A percentile compares a stretch with the other conserved stretches of the same genome.
phyloP scores from a whole-genome alignment of 2,797 vertebrate species.

The Premnoplex brunnescens region DNA sequence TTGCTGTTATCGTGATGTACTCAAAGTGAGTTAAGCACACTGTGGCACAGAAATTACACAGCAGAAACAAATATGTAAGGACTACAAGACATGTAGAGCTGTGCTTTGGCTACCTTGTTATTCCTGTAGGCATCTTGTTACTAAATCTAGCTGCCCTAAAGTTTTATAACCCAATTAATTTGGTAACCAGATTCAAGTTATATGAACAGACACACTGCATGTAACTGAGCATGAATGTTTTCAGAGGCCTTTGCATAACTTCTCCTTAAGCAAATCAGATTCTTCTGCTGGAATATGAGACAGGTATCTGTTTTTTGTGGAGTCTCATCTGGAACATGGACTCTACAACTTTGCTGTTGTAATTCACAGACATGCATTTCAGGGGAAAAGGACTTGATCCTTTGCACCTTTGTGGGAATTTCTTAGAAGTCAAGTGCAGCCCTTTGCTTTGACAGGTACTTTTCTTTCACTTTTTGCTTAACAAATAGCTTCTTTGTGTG shows the following conservation, averaged over 20 bases:
- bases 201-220: fast-evolving
- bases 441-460: not conserved
- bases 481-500: not conserved
- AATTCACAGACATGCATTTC: not conserved
- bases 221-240: not conserved
- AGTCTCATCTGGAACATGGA: not conserved
- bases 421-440: not conserved
- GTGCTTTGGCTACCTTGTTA: not conserved
- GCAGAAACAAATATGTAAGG: not conserved
- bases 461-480: not conserved
- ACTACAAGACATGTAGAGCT: not conserved
- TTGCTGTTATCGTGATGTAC: not conserved
- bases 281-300: not conserved
- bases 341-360: not conserved
- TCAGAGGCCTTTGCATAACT: not conserved
- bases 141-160: not conserved
- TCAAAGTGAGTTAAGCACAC: not conserved
- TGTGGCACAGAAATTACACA: not conserved
- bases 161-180: not conserved
- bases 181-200: not conserved
- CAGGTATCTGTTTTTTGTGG: not conserved
- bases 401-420: not conserved
- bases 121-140: not conserved
- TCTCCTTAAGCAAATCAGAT: not conserved
- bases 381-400: not conserved